Evolutionary conservation across 2,113 vertebrate genomes (phyloP), one percentile per base, ranked within the genome.

Genomic region (Aegithalos caudatus): DNA sequence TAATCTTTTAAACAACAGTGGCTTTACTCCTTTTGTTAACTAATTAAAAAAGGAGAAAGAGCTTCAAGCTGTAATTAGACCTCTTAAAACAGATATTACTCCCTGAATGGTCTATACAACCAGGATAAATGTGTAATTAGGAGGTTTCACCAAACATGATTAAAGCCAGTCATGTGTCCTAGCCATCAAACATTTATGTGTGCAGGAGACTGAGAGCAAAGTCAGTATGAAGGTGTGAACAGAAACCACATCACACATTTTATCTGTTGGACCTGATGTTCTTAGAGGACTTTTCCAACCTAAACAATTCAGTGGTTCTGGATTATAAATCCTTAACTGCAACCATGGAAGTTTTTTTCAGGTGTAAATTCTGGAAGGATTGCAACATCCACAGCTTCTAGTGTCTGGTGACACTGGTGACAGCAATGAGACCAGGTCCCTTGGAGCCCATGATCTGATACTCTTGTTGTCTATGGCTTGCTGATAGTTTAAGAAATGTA

Each of bases 1-100:
- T 94, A 90, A 96, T 90, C 94, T 96, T 90, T 35, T 71, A 62
- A 57, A 92, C 81, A 92, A 70, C 83, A 74, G 69, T 54, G 92
- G 79, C 84, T 86, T 94, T 92, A 84, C 78, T 97, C 92, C 87
- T 93, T 96, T 95, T 95, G 91, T 96, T 93, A 92, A 81, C 86
- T 91, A 95, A 95, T 96, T 93, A 65, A 77, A 83, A 86, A 77
- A 70, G 54, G 60, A 87, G 45, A 88, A 89, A 90, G 67, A 90
- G 51, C 62, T 76, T 83, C 88, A 80, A 91, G 72, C 86, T 85
- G 48, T 85, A 86, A 90, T 94, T 95, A 96, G 86, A 60, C 64
- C 35, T 92, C 69, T 92, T 95, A 88, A 93, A 82, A 77, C 54
- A 50, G 33, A 23, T 67, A 73, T 95, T 95, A 62, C 80, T 88